Conservation (phyloP, 2,888 invertebrate species). For the Melolontha melolontha region DNA sequence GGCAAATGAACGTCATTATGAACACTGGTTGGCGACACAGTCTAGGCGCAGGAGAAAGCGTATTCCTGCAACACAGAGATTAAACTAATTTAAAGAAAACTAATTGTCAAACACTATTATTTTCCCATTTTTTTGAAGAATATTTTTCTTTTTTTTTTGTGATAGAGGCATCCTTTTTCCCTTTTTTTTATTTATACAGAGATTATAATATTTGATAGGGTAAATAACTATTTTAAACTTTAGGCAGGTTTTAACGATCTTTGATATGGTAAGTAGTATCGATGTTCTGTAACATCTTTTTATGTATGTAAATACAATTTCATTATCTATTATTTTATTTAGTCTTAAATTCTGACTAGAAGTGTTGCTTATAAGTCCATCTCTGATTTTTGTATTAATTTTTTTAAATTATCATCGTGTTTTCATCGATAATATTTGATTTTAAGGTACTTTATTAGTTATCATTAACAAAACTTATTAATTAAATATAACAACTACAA, state of each 20-base stretch:
- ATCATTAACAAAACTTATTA: too few species aligned
- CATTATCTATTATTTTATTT: not conserved
- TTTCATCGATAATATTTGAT: too few species aligned
- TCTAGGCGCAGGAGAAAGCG: slow-evolving; percentile 58
- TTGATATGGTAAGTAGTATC: slow-evolving; percentile 7
- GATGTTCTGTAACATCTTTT: not conserved
- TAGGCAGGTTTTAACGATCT: slow-evolving; percentile 3
- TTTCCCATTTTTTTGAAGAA: slow-evolving; percentile 10
- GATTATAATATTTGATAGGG: slow-evolving; percentile 13
- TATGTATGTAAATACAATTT: not conserved
- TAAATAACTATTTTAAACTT: slow-evolving; percentile 2
- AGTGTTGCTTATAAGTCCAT: too few species aligned
- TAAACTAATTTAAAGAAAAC: slow-evolving; percentile 55
- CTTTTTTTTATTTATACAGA: slow-evolving; percentile 16
- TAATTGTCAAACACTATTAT: slow-evolving; percentile 3
- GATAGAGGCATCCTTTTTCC: slow-evolving; percentile 15
- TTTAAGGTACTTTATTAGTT: too few species aligned
- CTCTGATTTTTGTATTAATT: too few species aligned
- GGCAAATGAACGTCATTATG: slow-evolving; percentile 83
- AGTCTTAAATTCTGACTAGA: not conserved
- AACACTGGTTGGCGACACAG: slow-evolving; percentile 74
- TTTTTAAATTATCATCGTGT: too few species aligned
- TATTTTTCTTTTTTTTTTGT: slow-evolving; percentile 17
- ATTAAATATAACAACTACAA: too few species aligned
- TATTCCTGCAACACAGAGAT: slow-evolving; percentile 62